Evolutionary conservation across 2,797 vertebrate species (phyloP).

Genomic region (Spondyliosoma cantharus): DNA sequence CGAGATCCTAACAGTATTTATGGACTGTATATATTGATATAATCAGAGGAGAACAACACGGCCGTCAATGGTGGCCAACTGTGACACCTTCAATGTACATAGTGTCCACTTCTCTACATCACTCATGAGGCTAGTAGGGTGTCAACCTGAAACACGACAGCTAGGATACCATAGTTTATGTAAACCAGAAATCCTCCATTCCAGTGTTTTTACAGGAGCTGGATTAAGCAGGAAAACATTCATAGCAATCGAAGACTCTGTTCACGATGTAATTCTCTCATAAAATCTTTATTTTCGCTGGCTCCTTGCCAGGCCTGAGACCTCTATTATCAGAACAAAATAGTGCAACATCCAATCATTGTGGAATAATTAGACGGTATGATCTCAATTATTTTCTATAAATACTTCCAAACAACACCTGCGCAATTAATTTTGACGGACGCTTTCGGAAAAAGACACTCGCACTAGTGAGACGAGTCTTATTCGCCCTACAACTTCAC

Average conservation of each 20-base stretch:
- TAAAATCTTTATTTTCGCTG: constrained; percentile 14
- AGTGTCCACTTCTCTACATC: neutral
- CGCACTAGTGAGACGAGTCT: constrained; percentile 6
- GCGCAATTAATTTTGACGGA: constrained; percentile 27
- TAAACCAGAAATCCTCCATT: neutral
- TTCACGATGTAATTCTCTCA: neutral
- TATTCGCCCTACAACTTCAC: constrained; percentile 48
- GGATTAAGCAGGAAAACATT: constrained; percentile 8
- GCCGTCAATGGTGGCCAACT: neutral
- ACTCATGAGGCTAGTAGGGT: no score
- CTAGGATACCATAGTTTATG: neutral
- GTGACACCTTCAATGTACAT: neutral
- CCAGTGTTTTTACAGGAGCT: neutral
- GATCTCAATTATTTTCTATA: constrained; percentile 4
- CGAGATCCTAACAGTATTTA: no score
- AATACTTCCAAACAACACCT: constrained; percentile 27
- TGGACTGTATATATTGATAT: neutral
- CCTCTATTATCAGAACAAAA: constrained; percentile 13
- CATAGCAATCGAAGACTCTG: neutral
- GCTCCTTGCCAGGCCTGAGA: neutral
- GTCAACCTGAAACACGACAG: neutral
- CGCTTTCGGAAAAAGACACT: constrained; percentile 8
- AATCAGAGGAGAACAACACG: neutral
- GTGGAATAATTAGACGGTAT: constrained; percentile 15
- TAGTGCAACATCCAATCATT: constrained; percentile 14